A percentile compares a stretch with the other conserved stretches of the same genome.
Conservation (phyloP, 2,113 vertebrate genomes). For the Pseudois nayaur region DNA sequence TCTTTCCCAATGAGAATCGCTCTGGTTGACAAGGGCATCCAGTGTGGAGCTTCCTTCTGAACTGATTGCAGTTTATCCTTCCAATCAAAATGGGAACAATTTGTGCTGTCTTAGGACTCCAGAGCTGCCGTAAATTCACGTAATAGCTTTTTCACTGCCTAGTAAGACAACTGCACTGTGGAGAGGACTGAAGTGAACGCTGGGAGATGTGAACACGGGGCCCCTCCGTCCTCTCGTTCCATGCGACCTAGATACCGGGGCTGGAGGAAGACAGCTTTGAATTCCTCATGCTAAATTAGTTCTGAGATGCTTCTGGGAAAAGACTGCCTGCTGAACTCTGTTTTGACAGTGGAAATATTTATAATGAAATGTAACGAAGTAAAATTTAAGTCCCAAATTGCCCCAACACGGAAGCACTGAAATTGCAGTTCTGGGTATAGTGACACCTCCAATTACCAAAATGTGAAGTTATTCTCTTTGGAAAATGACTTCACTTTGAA, state of each 20-base stretch:
- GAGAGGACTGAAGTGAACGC: constrained; percentile 58
- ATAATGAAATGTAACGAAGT: constrained; percentile 41
- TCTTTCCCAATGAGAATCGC: background rate
- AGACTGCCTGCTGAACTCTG: constrained; percentile 62
- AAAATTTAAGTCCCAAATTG: constrained; percentile 43
- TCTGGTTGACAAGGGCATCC: constrained; percentile 50
- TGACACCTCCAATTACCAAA: constrained; percentile 49
- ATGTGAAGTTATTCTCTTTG: constrained; percentile 46
- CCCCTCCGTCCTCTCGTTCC: constrained; percentile 2
- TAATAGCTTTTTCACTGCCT: constrained; percentile 69
- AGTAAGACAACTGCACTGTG: constrained; percentile 58
- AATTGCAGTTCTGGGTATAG: constrained; percentile 39
- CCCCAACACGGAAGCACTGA: background rate
- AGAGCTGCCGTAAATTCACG: constrained; percentile 64
- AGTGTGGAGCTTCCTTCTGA: background rate
- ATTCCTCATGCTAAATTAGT: constrained; percentile 67
- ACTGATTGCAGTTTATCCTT: constrained; percentile 49
- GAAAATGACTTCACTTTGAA: constrained; percentile 54
- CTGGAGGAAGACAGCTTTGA: constrained; percentile 7
- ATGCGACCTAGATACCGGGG: constrained; percentile 54
- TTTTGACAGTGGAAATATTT: constrained; percentile 56
- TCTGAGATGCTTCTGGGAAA: constrained; percentile 60
- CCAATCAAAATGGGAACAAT: constrained; percentile 24
- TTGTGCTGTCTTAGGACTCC: constrained; percentile 58
- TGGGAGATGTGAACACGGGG: background rate